phyloP scores from a whole-genome alignment of 2,888 invertebrate genomes.

The Rhodophaea formosa region DNA sequence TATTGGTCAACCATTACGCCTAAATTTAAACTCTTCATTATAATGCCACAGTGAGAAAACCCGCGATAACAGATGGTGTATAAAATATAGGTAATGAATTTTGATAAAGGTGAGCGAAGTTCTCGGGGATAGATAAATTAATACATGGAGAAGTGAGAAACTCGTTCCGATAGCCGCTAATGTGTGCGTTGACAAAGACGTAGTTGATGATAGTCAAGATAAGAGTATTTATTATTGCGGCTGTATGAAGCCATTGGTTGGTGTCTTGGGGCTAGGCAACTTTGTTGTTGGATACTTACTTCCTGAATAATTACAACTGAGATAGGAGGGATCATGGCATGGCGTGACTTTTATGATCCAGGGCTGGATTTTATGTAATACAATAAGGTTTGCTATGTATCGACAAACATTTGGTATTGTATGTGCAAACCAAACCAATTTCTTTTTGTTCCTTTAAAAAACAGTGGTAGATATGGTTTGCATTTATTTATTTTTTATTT shows the following conservation, averaged over 20 bases:
- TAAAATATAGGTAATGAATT: slow-evolving; percentile 76
- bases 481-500: too few relatives aligned
- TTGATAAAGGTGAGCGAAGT: slow-evolving; percentile 61
- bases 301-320: background rate
- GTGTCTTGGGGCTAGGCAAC: background rate
- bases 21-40: slow-evolving; percentile 82
- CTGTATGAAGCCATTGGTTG: slow-evolving; percentile 33
- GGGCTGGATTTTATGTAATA: too few relatives aligned
- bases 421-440: too few relatives aligned
- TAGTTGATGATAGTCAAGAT: slow-evolving; percentile 45
- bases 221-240: slow-evolving; percentile 38
- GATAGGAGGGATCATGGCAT: too few relatives aligned
- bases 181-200: slow-evolving; percentile 46
- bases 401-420: too few relatives aligned
- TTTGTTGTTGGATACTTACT: background rate
- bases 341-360: too few relatives aligned
- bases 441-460: too few relatives aligned
- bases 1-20: slow-evolving; percentile 80
- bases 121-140: slow-evolving; percentile 49
- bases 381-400: too few relatives aligned
- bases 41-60: slow-evolving; percentile 76
- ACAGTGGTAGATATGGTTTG: too few relatives aligned
- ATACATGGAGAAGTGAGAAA: slow-evolving; percentile 40
- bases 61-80: slow-evolving; percentile 68
- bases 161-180: slow-evolving; percentile 49